These are phyloP conservation scores for Alfaro cultratus DNA, from an alignment of 2,797 vertebrate genomes.

Conservation along the genomic window DNA sequence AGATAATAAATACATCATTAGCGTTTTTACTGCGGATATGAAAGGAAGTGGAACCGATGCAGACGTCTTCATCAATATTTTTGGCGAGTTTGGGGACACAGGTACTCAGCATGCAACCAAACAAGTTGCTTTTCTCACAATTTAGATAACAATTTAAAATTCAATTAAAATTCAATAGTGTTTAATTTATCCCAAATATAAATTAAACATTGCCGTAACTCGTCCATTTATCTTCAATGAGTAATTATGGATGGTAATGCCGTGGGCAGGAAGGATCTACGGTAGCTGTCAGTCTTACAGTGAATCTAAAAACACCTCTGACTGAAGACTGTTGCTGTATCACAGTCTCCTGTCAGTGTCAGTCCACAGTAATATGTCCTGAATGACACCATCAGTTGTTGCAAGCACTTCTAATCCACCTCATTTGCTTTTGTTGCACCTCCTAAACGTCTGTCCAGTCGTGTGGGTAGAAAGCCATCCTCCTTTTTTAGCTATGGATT, in stretches of 20 bases:
- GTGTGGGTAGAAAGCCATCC: background rate
- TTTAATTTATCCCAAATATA: background rate
- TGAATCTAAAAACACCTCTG: background rate
- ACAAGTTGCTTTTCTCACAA: background rate
- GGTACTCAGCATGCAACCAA: conserved; percentile 71
- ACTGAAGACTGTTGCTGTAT: background rate
- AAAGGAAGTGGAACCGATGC: conserved; percentile 95
- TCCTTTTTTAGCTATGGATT: background rate
- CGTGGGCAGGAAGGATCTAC: background rate
- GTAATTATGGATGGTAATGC: background rate
- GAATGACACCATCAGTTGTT: background rate
- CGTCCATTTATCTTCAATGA: background rate
- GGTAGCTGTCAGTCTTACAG: background rate
- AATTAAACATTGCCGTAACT: background rate
- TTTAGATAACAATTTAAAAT: background rate
- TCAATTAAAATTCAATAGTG: background rate
- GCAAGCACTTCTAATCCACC: background rate
- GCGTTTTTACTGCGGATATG: conserved; percentile 89
- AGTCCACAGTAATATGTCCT: background rate
- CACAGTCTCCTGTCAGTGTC: too few relatives aligned
- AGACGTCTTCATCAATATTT: conserved; percentile 95
- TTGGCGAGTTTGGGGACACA: conserved; percentile 94
- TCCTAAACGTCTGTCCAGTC: background rate
- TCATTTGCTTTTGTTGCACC: background rate
- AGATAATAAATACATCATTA: conserved; percentile 95